phyloP scores from a whole-genome alignment of 2,113 vertebrate genomes.

The Siniperca knerii region DNA sequence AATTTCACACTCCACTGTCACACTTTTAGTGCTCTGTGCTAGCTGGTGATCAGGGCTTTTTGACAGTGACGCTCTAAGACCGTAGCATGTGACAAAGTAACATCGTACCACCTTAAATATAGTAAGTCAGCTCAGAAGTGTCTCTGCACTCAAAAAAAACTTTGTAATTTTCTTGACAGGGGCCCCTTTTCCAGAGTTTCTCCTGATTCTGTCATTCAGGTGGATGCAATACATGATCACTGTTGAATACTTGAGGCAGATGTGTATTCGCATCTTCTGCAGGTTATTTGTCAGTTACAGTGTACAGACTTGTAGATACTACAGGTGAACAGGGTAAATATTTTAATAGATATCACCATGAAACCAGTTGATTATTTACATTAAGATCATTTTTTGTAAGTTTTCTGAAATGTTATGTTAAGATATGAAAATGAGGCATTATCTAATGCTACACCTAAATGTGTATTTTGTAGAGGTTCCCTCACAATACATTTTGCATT shows the following conservation, averaged over 20 bases:
- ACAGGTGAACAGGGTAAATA: too few species aligned
- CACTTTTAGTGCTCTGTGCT: slow-evolving; percentile 7
- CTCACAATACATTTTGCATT: too few species aligned
- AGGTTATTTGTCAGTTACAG: slow-evolving; percentile 16
- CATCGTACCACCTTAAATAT: slow-evolving; percentile 3
- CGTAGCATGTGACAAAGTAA: slow-evolving; percentile 15
- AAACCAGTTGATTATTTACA: too few species aligned
- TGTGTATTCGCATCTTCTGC: neutral
- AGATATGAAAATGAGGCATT: too few species aligned
- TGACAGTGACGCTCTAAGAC: neutral
- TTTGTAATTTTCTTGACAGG: neutral
- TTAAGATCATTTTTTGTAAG: too few species aligned
- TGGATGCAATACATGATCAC: neutral
- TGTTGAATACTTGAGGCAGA: neutral
- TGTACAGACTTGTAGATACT: neutral
- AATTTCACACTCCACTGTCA: slow-evolving; percentile 58
- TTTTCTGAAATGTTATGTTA: too few species aligned
- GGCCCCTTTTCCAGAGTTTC: neutral
- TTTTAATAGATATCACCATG: too few species aligned
- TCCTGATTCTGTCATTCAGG: slow-evolving; percentile 32
- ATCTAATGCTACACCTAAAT: too few species aligned
- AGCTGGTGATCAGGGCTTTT: slow-evolving; percentile 46
- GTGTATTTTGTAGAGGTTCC: too few species aligned
- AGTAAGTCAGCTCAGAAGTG: slow-evolving; percentile 15
- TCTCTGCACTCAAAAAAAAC: neutral